A percentile compares a stretch with the other conserved stretches of the same genome.
Evolutionary conservation across 2,888 invertebrate species (phyloP).

Genomic region (Drosophila eohydei): DNA sequence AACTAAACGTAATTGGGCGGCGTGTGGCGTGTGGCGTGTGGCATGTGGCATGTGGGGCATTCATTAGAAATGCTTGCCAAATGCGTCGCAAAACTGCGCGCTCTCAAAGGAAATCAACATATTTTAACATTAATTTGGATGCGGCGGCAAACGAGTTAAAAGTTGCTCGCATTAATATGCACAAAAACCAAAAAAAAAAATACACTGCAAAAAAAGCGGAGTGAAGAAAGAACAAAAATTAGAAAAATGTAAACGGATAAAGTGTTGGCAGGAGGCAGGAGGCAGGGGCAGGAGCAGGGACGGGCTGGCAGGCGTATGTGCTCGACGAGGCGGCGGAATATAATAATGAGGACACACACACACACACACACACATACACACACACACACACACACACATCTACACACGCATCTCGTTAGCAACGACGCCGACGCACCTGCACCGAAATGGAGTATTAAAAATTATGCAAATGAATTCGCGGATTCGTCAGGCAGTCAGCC

Average conservation of each 20-base stretch:
- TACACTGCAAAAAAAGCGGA: slow-evolving; percentile 12
- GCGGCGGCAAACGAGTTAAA: slow-evolving; percentile 59
- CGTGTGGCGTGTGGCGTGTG: neutral
- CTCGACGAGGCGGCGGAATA: slow-evolving; percentile 70
- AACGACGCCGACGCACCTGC: slow-evolving; percentile 65
- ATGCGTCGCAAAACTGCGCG: slow-evolving; percentile 37
- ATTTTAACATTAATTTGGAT: slow-evolving; percentile 70
- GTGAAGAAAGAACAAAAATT: slow-evolving; percentile 12
- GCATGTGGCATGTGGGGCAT: slow-evolving; percentile 37
- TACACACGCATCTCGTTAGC: slow-evolving; percentile 56
- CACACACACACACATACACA: slow-evolving; percentile 31
- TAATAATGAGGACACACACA: slow-evolving; percentile 75
- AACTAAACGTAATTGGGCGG: slow-evolving; percentile 18
- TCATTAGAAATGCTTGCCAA: slow-evolving; percentile 52
- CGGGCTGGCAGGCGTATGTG: slow-evolving; percentile 45
- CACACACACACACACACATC: slow-evolving; percentile 45
- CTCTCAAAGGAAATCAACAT: slow-evolving; percentile 73
- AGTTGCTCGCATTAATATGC: slow-evolving; percentile 57
- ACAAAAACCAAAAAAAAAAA: slow-evolving; percentile 20
- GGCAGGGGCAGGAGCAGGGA: slow-evolving; percentile 10
- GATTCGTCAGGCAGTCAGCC: slow-evolving; percentile 49
- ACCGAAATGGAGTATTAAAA: slow-evolving; percentile 84
- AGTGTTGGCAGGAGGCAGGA: slow-evolving; percentile 17
- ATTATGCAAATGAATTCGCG: slow-evolving; percentile 84
- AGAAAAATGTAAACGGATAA: slow-evolving; percentile 60